Evolutionary conservation across 2,888 invertebrate species (phyloP), one percentile per base, ranked within the genome.

Genomic region (Siphonodentalium dalli): DNA sequence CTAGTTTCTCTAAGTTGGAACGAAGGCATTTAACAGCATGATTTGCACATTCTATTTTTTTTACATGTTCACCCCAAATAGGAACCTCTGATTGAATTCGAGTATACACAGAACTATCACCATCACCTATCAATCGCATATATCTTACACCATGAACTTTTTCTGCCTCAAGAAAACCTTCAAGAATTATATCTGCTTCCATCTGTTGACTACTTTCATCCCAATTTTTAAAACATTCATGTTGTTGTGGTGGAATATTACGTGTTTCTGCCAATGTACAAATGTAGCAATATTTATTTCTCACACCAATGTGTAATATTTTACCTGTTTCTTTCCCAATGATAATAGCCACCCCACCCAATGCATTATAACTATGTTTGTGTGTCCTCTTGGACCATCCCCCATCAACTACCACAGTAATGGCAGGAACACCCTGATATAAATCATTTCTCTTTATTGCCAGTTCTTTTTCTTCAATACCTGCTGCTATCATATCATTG

Each of bases 11-110:
- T 20, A 57, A 31, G 21, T 45, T 48, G 28, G 48, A 27, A 5
- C 52, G 13, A n/a, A 43, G 34, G 33, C 52, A 59, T 23, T 55
- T 55, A 23, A 48, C 48, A 8, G 34, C 48, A 45, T 52, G 55
- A 26, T 59, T 55, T 3, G 55, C 52, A 55, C 55, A 59, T 37
- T 55, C 52, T 13, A 38, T 26, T 38, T 50, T 57, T n/a, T 42
- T 13, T 11, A 61, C 51, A 34, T 46, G 9, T 40, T 28, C 8
- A 9, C 56, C 52, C 59, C 52, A 59, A 2, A 48, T 40, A n/a
- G 52, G 41, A 24, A 33, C 39, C 18, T 46, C 49, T 41, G 44
- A 53, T 27, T 20, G 42, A 5, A 52, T 52, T 9, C 21, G n/a
- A 15, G 49, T 46, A 49, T 23, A 56, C 11, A 56, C 48, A 21